A percentile compares a stretch with the other conserved stretches of the same genome.
phyloP scores from a whole-genome alignment of 1,140 invertebrate genomes.

The Aphelenchoides avenae region DNA sequence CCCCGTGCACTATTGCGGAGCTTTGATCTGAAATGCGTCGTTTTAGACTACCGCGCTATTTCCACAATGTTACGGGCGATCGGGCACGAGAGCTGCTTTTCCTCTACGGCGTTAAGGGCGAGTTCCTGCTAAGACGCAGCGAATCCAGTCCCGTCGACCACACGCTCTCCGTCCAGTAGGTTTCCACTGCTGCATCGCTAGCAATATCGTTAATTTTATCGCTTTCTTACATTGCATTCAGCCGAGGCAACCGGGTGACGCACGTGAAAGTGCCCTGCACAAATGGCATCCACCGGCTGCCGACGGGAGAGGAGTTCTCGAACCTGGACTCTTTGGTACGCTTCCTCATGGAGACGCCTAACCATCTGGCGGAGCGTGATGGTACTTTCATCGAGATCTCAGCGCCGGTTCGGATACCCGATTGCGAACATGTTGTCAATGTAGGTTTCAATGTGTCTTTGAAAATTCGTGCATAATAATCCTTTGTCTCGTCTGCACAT shows the following conservation, averaged over 20 bases:
- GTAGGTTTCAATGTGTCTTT: constrained; percentile 19
- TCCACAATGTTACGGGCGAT: constrained; percentile 43
- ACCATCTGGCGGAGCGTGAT: constrained; percentile 28
- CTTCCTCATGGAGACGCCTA: constrained; percentile 22
- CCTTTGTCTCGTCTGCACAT: too few species aligned
- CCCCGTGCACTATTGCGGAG: too few species aligned
- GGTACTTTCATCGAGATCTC: constrained; percentile 30
- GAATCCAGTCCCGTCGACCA: constrained; percentile 39
- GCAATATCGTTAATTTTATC: too few species aligned
- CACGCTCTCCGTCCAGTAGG: constrained; percentile 43
- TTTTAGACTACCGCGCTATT: too few species aligned
- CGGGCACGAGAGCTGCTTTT: constrained; percentile 38
- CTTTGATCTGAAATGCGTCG: too few species aligned
- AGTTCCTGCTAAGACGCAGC: constrained; percentile 35
- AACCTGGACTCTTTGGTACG: constrained; percentile 20
- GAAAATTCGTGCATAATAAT: too few species aligned
- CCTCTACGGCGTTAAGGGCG: constrained; percentile 40
- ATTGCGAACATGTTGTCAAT: constrained; percentile 29
- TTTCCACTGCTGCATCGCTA: too few species aligned
- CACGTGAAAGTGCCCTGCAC: constrained; percentile 38
- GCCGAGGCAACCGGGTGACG: constrained; percentile 39
- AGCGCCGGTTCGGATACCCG: constrained; percentile 31
- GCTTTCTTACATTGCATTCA: constrained; percentile 17
- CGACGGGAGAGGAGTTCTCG: constrained; percentile 42
- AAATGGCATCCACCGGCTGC: constrained; percentile 27